A percentile compares a stretch with the other conserved stretches of the same genome.
phyloP scores from a whole-genome alignment of 2,113 vertebrate genomes.

The Triplophysa rosa region DNA sequence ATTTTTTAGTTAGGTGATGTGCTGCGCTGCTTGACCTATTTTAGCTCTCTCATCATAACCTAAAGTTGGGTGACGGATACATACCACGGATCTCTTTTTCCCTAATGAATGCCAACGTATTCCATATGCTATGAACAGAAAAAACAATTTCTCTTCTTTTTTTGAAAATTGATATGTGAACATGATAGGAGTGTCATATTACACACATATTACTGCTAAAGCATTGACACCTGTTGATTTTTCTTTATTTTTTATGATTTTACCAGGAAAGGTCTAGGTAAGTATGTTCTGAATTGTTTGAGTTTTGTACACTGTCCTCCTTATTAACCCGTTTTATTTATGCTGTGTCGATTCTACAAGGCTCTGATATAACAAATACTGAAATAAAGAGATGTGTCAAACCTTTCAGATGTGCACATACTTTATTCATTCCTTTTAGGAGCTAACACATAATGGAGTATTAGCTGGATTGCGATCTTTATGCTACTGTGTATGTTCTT shows the following conservation, averaged over 20 bases:
- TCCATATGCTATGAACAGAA: slow-evolving; percentile 11
- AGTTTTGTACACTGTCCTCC: slow-evolving; percentile 67
- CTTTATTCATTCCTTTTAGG: background rate
- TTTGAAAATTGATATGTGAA: slow-evolving; percentile 10
- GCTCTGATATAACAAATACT: slow-evolving; percentile 51
- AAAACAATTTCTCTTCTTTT: slow-evolving; percentile 3
- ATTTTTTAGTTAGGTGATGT: slow-evolving; percentile 55
- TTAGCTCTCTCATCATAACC: slow-evolving; percentile 57
- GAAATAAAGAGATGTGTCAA: slow-evolving; percentile 66
- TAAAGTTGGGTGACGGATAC: slow-evolving; percentile 43
- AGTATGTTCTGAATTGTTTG: slow-evolving; percentile 75
- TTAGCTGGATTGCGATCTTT: background rate
- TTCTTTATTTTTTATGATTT: slow-evolving; percentile 59
- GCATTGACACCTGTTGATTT: slow-evolving; percentile 44
- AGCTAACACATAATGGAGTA: background rate
- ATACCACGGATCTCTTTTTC: slow-evolving; percentile 40
- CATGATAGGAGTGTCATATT: slow-evolving; percentile 23
- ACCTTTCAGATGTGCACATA: slow-evolving; percentile 10
- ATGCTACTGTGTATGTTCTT: background rate
- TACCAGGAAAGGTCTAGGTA: slow-evolving; percentile 73
- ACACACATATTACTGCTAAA: slow-evolving; percentile 47
- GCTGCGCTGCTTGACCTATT: slow-evolving; percentile 57
- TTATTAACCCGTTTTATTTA: slow-evolving; percentile 63
- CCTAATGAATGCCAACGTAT: slow-evolving; percentile 2
- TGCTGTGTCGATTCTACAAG: slow-evolving; percentile 64